phyloP scores from a whole-genome alignment of 2,113 vertebrate species.

The Edolisoma coerulescens region DNA sequence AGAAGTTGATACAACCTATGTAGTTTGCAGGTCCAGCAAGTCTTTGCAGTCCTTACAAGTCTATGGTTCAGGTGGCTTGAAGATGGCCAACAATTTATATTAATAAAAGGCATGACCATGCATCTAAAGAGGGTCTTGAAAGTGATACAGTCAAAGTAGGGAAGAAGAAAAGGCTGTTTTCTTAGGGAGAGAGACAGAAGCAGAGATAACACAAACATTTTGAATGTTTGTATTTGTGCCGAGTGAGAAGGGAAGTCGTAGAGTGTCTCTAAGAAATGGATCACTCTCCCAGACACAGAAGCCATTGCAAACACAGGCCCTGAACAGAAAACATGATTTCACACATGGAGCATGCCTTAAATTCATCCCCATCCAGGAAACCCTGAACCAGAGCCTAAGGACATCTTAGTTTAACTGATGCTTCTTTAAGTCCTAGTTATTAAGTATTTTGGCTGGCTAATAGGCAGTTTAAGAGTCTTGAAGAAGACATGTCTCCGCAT shows the following conservation, averaged over 20 bases:
- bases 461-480: neutral
- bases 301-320: neutral
- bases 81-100: neutral
- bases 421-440: neutral
- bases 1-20: neutral
- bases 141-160: neutral
- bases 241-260: neutral
- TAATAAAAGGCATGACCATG: neutral
- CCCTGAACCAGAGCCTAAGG: neutral
- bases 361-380: neutral
- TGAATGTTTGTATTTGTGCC: neutral
- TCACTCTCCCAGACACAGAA: neutral
- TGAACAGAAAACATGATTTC: neutral
- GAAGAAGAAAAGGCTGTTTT: neutral
- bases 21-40: neutral
- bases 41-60: neutral
- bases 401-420: neutral
- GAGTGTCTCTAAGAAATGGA: neutral
- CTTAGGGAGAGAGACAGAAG: neutral
- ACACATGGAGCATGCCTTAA: neutral
- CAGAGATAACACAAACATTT: neutral
- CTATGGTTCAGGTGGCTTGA: neutral
- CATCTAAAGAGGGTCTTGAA: neutral
- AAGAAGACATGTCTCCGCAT: neutral
- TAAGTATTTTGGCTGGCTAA: neutral